phyloP scores from a whole-genome alignment of 2,113 vertebrate species.

The Ascaphus truei region DNA sequence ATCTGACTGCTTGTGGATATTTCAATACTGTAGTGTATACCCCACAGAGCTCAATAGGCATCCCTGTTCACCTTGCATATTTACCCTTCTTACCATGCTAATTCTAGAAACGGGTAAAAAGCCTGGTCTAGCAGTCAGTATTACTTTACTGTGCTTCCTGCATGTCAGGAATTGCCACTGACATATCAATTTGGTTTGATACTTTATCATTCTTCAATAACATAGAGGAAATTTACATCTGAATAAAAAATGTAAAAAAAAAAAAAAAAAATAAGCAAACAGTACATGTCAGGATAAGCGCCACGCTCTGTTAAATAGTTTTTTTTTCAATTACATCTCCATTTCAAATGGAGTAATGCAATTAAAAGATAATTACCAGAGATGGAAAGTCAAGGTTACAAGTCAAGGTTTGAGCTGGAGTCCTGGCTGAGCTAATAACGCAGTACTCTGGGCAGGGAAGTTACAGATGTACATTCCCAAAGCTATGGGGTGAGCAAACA shows the following conservation, averaged over 20 bases:
- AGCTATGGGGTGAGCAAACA: too few relatives aligned
- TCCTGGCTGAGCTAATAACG: constrained; percentile 59
- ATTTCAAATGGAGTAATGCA: constrained; percentile 70
- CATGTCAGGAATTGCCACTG: constrained; percentile 86
- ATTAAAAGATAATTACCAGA: constrained; percentile 75
- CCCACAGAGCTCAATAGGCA: constrained; percentile 40
- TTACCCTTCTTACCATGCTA: constrained; percentile 38
- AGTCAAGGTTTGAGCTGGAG: constrained; percentile 64
- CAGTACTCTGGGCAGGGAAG: constrained; percentile 53
- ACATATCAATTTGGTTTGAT: constrained; percentile 81
- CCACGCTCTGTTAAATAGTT: constrained; percentile 61
- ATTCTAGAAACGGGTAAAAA: constrained; percentile 53
- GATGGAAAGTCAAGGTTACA: constrained; percentile 67
- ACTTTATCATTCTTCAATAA: constrained; percentile 69
- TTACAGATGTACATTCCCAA: too few relatives aligned
- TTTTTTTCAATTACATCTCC: constrained; percentile 67
- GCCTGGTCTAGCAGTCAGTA: constrained; percentile 49
- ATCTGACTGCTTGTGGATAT: constrained; percentile 62
- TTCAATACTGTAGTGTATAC: constrained; percentile 53
- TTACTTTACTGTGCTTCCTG: constrained; percentile 60
- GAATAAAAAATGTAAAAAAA: too few relatives aligned
- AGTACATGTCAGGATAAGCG: constrained; percentile 57
- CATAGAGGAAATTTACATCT: constrained; percentile 83
- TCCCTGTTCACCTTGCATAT: constrained; percentile 16
- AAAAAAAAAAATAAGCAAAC: too few relatives aligned